Percentiles rank a stretch among this genome's conserved stretches.
These are phyloP conservation scores for Drosophila dunni DNA, from an alignment of 1,140 invertebrate genomes.

Conservation along the genomic window DNA sequence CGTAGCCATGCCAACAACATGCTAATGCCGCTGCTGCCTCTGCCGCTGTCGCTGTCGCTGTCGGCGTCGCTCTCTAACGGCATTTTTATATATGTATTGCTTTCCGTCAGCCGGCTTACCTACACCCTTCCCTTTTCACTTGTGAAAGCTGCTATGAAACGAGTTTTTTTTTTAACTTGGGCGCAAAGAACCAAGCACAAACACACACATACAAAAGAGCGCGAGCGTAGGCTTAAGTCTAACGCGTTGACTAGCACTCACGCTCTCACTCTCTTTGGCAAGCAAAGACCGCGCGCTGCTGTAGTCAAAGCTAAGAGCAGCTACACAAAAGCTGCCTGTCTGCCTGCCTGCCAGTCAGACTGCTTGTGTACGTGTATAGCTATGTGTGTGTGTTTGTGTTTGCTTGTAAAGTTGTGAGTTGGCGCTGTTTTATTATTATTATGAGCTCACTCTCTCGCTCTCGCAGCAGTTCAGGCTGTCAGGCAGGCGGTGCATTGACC, in stretches of 20 bases:
- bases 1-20: conserved; percentile 66
- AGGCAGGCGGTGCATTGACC: conserved; percentile 73
- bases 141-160: conserved; percentile 74
- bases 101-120: conserved; percentile 71
- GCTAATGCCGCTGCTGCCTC: conserved; percentile 58
- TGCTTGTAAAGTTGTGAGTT: conserved; percentile 39
- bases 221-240: conserved; percentile 20
- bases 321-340: conserved; percentile 32
- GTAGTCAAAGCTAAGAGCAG: conserved; percentile 24
- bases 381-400: conserved; percentile 1
- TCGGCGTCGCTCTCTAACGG: conserved; percentile 62
- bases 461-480: conserved; percentile 40
- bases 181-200: conserved; percentile 60
- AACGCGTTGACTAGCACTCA: not conserved
- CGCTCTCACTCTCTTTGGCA: not conserved
- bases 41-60: conserved; percentile 43
- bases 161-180: conserved; percentile 58
- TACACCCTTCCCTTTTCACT: conserved; percentile 51
- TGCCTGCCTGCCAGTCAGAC: conserved; percentile 9
- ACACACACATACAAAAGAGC: not conserved
- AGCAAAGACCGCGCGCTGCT: conserved; percentile 25
- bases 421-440: conserved; percentile 54
- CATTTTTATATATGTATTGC: conserved; percentile 51
- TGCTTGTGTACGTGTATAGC: not conserved
- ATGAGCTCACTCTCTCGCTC: conserved; percentile 43